A percentile compares a stretch with the other conserved stretches of the same genome.
phyloP scores from a whole-genome alignment of 2,888 invertebrate species.

The Drosophila falleni region DNA sequence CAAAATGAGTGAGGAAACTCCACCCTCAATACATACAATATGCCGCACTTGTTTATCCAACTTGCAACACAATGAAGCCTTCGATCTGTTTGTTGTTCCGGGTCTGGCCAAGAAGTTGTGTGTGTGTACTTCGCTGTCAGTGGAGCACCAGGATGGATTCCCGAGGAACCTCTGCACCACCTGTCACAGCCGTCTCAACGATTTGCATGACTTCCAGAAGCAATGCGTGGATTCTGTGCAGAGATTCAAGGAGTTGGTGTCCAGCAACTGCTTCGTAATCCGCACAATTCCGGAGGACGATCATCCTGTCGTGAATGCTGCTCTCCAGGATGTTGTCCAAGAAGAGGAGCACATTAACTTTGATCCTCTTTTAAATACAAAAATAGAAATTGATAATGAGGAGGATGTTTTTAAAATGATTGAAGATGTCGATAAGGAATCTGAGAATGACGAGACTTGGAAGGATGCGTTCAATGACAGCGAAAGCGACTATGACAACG shows the following conservation, averaged over 20 bases:
- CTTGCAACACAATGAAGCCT: constrained; percentile 57
- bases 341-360: constrained; percentile 76
- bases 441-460: constrained; percentile 50
- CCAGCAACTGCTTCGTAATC: constrained; percentile 33
- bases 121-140: constrained; percentile 79
- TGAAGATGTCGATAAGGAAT: constrained; percentile 76
- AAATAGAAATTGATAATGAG: constrained; percentile 81
- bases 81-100: constrained; percentile 75
- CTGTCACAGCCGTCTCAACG: constrained; percentile 78
- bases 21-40: constrained; percentile 62
- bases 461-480: constrained; percentile 39
- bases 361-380: constrained; percentile 79
- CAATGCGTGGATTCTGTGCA: constrained; percentile 77
- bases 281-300: not conserved
- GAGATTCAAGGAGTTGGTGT: constrained; percentile 72
- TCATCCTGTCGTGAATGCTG: not conserved
- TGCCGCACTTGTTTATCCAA: constrained; percentile 82
- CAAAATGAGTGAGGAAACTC: constrained; percentile 49
- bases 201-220: constrained; percentile 80
- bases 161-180: constrained; percentile 76
- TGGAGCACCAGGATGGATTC: constrained; percentile 81
- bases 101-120: constrained; percentile 81
- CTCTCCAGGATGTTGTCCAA: constrained; percentile 35
- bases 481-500: constrained; percentile 39
- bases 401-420: constrained; percentile 83